A percentile compares a stretch with the other conserved stretches of the same genome.
Conservation (phyloP, 1,140 invertebrate genomes). For the Fopius arisanus region DNA sequence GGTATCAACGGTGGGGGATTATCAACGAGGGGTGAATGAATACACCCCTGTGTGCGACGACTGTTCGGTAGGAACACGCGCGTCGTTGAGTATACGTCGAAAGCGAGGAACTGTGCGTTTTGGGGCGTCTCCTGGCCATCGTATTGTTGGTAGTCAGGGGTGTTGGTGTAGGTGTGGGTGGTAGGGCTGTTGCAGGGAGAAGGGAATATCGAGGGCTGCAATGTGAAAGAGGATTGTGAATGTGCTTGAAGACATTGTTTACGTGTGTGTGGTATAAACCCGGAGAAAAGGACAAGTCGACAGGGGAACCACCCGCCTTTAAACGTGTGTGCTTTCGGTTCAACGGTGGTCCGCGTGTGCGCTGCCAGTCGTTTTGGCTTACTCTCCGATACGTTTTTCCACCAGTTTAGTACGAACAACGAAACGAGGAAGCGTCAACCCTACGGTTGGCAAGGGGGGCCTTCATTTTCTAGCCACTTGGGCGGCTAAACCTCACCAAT, state of each 20-base stretch:
- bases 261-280: slow-evolving; percentile 2
- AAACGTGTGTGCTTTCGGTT: neutral
- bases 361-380: neutral
- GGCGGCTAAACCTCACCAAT: neutral
- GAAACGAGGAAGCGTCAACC: slow-evolving; percentile 6
- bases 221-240: neutral
- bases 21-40: too few species aligned
- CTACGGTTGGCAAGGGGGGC: neutral
- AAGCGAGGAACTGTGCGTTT: slow-evolving; percentile 52
- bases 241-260: neutral
- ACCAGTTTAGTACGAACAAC: slow-evolving; percentile 7
- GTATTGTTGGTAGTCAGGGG: slow-evolving; percentile 15
- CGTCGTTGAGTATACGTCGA: slow-evolving; percentile 45
- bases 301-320: neutral
- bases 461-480: neutral
- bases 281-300: slow-evolving; percentile 5
- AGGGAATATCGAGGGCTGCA: neutral
- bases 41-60: neutral
- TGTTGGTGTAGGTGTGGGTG: neutral
- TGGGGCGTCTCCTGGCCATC: slow-evolving; percentile 57
- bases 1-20: too few species aligned
- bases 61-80: neutral
- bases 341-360: neutral
- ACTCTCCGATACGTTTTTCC: neutral
- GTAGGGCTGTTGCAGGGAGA: neutral